Conservation (phyloP, 1,140 invertebrate species). For the Diorhabda elongata region DNA sequence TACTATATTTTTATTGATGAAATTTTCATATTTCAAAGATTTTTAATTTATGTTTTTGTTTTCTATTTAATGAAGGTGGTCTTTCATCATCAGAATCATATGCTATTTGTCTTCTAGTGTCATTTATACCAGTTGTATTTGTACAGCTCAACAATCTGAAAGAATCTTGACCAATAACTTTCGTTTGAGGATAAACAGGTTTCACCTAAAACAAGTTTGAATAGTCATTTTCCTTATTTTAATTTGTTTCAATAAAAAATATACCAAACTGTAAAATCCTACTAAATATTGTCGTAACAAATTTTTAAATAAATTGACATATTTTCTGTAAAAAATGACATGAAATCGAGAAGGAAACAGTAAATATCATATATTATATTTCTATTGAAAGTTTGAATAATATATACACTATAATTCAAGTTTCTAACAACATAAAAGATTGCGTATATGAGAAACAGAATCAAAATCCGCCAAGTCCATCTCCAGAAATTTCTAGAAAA, state of each 20-base stretch:
- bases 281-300: neutral
- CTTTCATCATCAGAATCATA: conserved; percentile 20
- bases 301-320: neutral
- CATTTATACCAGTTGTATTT: neutral
- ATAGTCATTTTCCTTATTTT: neutral
- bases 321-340: neutral
- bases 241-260: too few relatives aligned
- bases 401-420: too few relatives aligned
- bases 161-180: conserved; percentile 10
- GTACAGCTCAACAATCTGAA: neutral
- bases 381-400: neutral
- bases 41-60: neutral
- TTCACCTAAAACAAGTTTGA: conserved; percentile 9
- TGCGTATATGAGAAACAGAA: too few relatives aligned
- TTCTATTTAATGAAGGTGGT: neutral
- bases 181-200: conserved; percentile 18
- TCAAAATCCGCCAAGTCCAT: too few relatives aligned
- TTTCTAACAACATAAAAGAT: too few relatives aligned
- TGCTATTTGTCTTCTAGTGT: neutral
- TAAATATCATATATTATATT: neutral
- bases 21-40: neutral
- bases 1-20: neutral
- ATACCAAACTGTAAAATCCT: neutral
- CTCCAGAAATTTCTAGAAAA: too few relatives aligned
- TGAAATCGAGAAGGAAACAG: neutral